Evolutionary conservation across 2,888 invertebrate species (phyloP).

Genomic region (Acholoe squamosa): DNA sequence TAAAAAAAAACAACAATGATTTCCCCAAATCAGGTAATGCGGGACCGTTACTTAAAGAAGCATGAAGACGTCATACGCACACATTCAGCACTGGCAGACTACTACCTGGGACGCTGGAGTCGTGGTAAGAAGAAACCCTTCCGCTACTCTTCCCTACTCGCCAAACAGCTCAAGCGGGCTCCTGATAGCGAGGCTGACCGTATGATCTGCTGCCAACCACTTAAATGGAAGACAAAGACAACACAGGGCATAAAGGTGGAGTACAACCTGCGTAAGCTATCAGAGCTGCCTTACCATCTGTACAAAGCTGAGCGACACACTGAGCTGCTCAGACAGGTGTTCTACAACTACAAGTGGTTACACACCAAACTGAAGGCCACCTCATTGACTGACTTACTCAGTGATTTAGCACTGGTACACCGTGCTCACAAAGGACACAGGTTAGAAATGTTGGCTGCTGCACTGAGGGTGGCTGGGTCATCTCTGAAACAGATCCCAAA

Average conservation of each 20-base stretch:
- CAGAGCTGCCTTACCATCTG: conserved; percentile 75
- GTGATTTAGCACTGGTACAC: conserved; percentile 87
- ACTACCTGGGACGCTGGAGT: conserved; percentile 76
- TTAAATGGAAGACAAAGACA: conserved; percentile 66
- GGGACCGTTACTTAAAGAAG: conserved; percentile 62
- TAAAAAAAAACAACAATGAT: too few species aligned
- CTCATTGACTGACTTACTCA: conserved; percentile 95
- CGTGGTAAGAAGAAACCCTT: conserved; percentile 75
- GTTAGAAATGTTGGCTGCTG: conserved; percentile 67
- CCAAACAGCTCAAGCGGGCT: conserved; percentile 64
- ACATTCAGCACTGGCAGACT: conserved; percentile 76
- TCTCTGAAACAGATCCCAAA: conserved; percentile 70
- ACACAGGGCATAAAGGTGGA: conserved; percentile 47
- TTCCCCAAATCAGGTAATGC: conserved; percentile 52
- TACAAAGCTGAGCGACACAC: conserved; percentile 85
- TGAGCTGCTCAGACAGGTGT: conserved; percentile 93
- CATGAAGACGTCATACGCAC: background rate
- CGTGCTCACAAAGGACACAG: conserved; percentile 42
- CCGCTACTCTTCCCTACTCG: conserved; percentile 71
- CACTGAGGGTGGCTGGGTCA: conserved; percentile 70
- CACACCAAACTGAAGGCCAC: conserved; percentile 96
- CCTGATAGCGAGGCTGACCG: conserved; percentile 72
- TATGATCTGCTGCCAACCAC: conserved; percentile 75
- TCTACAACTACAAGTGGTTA: conserved; percentile 98
- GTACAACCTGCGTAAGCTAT: conserved; percentile 77